phyloP scores from a whole-genome alignment of 2,888 invertebrate species.

The Harmothoe impar region DNA sequence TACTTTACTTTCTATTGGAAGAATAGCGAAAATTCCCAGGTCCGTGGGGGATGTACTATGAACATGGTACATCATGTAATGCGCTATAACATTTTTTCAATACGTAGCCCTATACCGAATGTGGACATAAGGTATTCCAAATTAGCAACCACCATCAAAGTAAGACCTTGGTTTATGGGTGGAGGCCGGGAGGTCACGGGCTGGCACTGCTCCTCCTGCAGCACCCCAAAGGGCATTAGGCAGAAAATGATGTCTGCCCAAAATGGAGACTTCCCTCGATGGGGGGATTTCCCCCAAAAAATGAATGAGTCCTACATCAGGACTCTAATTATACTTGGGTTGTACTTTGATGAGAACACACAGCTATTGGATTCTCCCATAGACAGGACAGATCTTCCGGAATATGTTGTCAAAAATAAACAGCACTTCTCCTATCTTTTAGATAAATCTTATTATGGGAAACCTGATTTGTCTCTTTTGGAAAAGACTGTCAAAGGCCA shows the following conservation, averaged over 20 bases:
- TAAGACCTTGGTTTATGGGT: not conserved
- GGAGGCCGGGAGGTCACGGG: not conserved
- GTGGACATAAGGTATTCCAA: not conserved
- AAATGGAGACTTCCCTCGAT: constrained; percentile 48
- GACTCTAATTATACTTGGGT: not conserved
- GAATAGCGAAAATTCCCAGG: not conserved
- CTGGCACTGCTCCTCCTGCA: constrained; percentile 52
- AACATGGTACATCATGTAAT: constrained; percentile 9
- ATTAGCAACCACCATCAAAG: not conserved
- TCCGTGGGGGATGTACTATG: not conserved
- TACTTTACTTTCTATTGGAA: constrained; percentile 26
- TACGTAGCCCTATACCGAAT: not conserved
- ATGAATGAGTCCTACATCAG: not conserved
- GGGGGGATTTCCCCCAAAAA: constrained; percentile 36
- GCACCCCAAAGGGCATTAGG: not conserved
- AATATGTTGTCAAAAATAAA: not conserved
- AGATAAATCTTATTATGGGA: constrained; percentile 8
- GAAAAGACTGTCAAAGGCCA: too few species aligned
- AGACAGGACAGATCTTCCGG: not conserved
- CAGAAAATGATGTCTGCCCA: constrained; percentile 4
- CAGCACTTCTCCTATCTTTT: not conserved
- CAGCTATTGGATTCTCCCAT: not conserved
- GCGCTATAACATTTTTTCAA: not conserved
- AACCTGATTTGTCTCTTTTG: not conserved
- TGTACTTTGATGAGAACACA: not conserved